Percentiles rank a stretch among this genome's conserved stretches.
phyloP scores from a whole-genome alignment of 2,797 vertebrate genomes.

The Anguilla obscura region DNA sequence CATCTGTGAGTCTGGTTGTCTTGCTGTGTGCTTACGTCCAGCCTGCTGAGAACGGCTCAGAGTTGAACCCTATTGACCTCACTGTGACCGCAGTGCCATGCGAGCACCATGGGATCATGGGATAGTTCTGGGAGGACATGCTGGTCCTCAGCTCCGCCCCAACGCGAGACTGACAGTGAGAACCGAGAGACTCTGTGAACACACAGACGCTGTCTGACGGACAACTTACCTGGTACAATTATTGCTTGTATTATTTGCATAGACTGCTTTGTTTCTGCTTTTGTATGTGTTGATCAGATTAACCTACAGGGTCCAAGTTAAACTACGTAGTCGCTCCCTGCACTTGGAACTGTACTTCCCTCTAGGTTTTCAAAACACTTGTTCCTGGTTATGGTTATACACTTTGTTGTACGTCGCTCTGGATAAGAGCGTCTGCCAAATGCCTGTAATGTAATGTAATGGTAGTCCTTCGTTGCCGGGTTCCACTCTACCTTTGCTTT shows the following conservation, averaged over 20 bases:
- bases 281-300: no score
- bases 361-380: no score
- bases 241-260: no score
- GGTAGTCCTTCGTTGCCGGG: conserved; percentile 86
- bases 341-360: no score
- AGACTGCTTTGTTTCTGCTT: no score
- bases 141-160: conserved; percentile 94
- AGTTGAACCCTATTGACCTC: conserved; percentile 97
- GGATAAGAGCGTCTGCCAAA: no score
- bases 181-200: conserved; percentile 97
- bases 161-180: conserved; percentile 99
- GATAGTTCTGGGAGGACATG: conserved; percentile 82
- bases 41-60: conserved; percentile 81
- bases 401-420: no score
- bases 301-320: no score
- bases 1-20: not conserved
- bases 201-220: conserved; percentile 87
- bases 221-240: no score
- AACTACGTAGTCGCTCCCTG: no score
- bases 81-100: conserved; percentile 84
- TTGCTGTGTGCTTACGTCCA: conserved; percentile 44
- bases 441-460: no score
- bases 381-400: no score
- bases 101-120: conserved; percentile 67
- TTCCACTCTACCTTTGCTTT: conserved; percentile 97